These are phyloP conservation scores for Athalia rosae DNA, from an alignment of 2,888 invertebrate species.

Conservation along the genomic window DNA sequence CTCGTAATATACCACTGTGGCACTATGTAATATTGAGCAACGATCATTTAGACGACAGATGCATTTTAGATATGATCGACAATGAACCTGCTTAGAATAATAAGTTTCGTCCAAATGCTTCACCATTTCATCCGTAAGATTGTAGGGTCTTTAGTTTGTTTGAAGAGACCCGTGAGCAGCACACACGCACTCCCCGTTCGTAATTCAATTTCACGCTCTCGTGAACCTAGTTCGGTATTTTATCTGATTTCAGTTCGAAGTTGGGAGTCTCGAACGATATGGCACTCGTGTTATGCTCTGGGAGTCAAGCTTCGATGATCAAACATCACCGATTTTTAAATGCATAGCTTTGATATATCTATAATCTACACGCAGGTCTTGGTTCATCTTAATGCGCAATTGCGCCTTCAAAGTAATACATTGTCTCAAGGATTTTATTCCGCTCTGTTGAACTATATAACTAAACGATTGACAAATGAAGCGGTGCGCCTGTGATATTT, in stretches of 20 bases:
- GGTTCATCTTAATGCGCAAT: not conserved
- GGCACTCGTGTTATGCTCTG: conserved; percentile 21
- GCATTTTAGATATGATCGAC: conserved; percentile 8
- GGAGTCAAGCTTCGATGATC: not conserved
- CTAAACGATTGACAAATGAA: too few relatives aligned
- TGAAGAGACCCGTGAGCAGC: conserved; percentile 20
- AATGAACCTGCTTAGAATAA: conserved; percentile 8
- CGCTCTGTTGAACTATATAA: too few relatives aligned
- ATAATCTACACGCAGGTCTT: not conserved
- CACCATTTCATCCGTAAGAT: conserved; percentile 1
- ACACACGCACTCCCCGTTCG: conserved; percentile 52
- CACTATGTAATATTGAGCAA: not conserved
- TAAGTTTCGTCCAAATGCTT: conserved; percentile 17
- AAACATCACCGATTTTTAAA: not conserved
- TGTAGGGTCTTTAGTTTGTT: not conserved
- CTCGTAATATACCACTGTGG: not conserved
- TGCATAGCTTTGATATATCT: not conserved
- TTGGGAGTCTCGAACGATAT: conserved; percentile 48
- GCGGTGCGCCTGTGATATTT: too few relatives aligned
- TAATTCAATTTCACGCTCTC: conserved; percentile 64
- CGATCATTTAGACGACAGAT: conserved; percentile 17
- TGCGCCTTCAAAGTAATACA: not conserved
- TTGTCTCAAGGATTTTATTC: not conserved
- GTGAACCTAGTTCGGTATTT: conserved; percentile 55
- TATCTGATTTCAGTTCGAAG: conserved; percentile 55